Evolutionary conservation across 2,888 invertebrate genomes (phyloP).

Genomic region (Tetragonisca angustula): DNA sequence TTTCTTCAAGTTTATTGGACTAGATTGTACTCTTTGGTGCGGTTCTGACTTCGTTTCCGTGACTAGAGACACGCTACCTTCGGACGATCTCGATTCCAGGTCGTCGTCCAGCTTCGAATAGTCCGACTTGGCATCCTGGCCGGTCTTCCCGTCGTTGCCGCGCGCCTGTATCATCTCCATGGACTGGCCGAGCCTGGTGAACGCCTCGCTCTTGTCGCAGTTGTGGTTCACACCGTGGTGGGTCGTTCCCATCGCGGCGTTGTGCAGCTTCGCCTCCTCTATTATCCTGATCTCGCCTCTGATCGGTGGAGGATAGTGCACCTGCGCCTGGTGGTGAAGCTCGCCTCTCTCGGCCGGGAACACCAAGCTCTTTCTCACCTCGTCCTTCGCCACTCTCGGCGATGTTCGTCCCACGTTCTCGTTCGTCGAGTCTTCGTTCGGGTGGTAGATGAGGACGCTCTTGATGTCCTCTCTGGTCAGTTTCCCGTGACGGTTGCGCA

Average conservation of each 20-base stretch:
- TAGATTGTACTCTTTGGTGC: conserved; percentile 81
- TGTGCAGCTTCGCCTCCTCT: conserved; percentile 69
- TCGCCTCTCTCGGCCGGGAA: conserved; percentile 74
- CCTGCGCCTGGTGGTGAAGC: conserved; percentile 51
- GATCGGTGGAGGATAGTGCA: conserved; percentile 62
- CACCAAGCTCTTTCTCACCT: conserved; percentile 76
- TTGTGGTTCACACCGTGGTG: conserved; percentile 31
- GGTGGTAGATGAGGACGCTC: conserved; percentile 93
- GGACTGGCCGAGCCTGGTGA: conserved; percentile 64
- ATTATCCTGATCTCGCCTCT: conserved; percentile 69
- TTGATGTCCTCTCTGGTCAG: conserved; percentile 95
- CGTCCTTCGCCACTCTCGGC: conserved; percentile 73
- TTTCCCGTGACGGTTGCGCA: conserved; percentile 95
- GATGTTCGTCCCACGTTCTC: conserved; percentile 83
- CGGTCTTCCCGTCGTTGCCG: conserved; percentile 62
- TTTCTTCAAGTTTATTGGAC: conserved; percentile 79
- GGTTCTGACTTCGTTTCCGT: conserved; percentile 77
- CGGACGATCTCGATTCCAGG: conserved; percentile 78
- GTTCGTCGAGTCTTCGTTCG: conserved; percentile 93
- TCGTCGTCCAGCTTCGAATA: conserved; percentile 84
- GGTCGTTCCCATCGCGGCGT: conserved; percentile 30
- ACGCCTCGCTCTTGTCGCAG: conserved; percentile 65
- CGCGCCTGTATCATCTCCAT: conserved; percentile 66
- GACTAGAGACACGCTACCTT: conserved; percentile 81
- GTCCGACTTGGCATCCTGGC: conserved; percentile 68